Conservation (phyloP, 2,797 vertebrate species). For the Pteropus rufus region DNA sequence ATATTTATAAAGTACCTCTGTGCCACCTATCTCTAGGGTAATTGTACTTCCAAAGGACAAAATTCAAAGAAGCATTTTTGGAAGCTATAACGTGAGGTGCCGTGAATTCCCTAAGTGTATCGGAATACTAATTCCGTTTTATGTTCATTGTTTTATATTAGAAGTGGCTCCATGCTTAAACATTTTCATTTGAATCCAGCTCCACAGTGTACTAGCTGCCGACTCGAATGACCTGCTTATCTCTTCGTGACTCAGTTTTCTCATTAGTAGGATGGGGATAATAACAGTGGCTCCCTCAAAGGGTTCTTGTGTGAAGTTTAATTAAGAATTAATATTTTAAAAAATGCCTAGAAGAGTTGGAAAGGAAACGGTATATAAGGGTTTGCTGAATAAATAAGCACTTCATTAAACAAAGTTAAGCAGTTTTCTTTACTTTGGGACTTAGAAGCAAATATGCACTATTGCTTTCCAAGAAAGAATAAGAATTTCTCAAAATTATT, state of each 20-base stretch:
- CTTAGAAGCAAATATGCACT: background rate
- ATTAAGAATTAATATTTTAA: background rate
- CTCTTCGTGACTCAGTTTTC: background rate
- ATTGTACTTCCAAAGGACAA: background rate
- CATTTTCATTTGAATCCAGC: background rate
- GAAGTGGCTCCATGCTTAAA: background rate
- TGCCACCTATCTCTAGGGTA: background rate
- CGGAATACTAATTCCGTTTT: background rate
- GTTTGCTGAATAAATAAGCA: background rate
- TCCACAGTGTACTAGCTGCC: background rate
- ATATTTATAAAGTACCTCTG: background rate
- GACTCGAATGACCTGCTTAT: background rate
- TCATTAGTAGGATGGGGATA: background rate
- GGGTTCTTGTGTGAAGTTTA: background rate
- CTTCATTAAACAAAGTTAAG: background rate
- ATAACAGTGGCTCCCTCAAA: background rate
- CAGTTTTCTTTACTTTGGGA: background rate
- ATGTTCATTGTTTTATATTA: background rate
- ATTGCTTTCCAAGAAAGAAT: background rate
- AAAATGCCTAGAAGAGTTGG: background rate
- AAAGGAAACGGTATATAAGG: background rate
- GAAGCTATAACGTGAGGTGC: background rate
- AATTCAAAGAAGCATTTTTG: background rate
- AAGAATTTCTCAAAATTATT: background rate
- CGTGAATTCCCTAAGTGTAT: background rate